These are phyloP conservation scores for Brachionus calyciflorus DNA, from an alignment of 1,140 invertebrate species.

Conservation along the genomic window DNA sequence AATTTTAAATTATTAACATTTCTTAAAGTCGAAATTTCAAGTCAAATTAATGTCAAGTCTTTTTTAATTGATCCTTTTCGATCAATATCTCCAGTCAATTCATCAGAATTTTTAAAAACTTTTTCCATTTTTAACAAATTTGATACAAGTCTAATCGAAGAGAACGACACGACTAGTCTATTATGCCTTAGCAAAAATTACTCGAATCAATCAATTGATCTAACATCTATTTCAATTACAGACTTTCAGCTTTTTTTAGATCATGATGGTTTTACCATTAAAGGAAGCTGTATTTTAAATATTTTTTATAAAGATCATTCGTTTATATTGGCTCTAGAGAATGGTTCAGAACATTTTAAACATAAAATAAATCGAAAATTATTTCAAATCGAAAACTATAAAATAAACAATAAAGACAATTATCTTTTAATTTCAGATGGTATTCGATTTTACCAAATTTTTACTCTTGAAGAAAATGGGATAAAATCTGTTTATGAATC, in stretches of 20 bases:
- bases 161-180: background rate
- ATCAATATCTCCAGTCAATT: background rate
- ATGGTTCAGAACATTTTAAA: background rate
- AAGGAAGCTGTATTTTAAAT: background rate
- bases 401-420: background rate
- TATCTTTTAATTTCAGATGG: background rate
- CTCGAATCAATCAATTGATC: background rate
- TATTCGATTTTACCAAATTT: background rate
- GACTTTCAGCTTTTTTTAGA: background rate
- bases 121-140: background rate
- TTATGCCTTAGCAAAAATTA: background rate
- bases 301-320: background rate
- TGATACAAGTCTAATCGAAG: background rate
- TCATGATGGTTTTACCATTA: background rate
- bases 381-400: background rate
- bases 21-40: background rate
- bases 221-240: background rate
- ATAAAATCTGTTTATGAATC: background rate
- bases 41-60: background rate
- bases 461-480: background rate
- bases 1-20: slow-evolving; percentile 6
- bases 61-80: slow-evolving; percentile 11
- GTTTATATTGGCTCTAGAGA: background rate
- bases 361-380: background rate
- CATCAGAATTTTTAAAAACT: background rate